phyloP scores from a whole-genome alignment of 2,888 invertebrate genomes.

The Tromatobia lineatoria region DNA sequence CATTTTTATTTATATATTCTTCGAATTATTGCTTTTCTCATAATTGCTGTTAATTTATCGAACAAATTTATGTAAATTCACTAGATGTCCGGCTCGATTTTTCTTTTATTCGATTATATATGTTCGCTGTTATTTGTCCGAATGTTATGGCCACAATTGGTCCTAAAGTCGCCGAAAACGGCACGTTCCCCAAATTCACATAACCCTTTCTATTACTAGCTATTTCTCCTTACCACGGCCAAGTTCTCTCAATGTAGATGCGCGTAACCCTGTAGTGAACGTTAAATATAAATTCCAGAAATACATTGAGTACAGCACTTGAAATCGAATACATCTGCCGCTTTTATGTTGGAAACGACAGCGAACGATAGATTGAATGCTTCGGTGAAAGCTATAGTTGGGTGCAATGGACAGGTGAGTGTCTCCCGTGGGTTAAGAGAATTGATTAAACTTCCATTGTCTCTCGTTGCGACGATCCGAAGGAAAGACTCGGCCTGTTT shows the following conservation, averaged over 20 bases:
- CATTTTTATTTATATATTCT: too few relatives aligned
- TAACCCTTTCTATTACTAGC: not conserved
- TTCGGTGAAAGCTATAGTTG: not conserved
- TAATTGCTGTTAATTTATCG: too few relatives aligned
- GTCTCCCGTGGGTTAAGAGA: conserved; percentile 30
- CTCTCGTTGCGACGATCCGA: conserved; percentile 1
- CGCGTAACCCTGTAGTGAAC: not conserved
- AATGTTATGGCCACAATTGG: too few relatives aligned
- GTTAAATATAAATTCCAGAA: conserved; percentile 19
- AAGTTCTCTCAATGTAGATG: not conserved
- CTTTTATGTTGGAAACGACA: not conserved
- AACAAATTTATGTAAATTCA: too few relatives aligned
- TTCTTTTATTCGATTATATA: too few relatives aligned
- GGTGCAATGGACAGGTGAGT: conserved; percentile 26
- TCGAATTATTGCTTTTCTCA: too few relatives aligned
- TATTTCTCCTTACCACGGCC: not conserved
- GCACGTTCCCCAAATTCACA: not conserved
- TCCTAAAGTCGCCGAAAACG: too few relatives aligned
- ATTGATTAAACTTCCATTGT: conserved; percentile 60
- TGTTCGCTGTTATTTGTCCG: too few relatives aligned
- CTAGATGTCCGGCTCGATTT: too few relatives aligned
- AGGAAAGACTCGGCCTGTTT: not conserved
- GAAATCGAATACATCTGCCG: conserved; percentile 15
- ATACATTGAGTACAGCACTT: not conserved
- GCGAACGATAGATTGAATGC: conserved; percentile 9